Conservation (phyloP, 1,140 invertebrate species). For the Neodiprion virginianus region DNA sequence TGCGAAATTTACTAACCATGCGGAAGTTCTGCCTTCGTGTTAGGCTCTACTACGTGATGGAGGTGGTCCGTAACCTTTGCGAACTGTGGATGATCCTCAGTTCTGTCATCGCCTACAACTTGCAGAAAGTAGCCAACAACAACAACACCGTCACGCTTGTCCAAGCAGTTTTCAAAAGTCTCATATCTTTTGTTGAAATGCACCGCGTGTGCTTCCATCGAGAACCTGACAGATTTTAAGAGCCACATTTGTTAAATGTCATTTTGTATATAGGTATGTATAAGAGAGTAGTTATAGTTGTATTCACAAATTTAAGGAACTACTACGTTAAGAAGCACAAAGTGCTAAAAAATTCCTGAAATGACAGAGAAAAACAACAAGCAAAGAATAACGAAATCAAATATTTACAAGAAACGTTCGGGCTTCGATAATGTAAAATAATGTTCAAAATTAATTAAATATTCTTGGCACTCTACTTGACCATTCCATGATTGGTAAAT, state of each 20-base stretch:
- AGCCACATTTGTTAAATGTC: no score
- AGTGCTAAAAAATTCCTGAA: not conserved
- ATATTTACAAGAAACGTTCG: no score
- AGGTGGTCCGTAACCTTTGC: constrained; percentile 56
- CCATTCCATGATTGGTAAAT: no score
- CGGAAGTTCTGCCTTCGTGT: constrained; percentile 46
- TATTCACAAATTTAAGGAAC: constrained; percentile 16
- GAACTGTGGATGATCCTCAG: constrained; percentile 45
- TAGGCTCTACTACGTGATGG: constrained; percentile 47
- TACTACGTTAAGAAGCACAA: constrained; percentile 5
- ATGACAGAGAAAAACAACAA: no score
- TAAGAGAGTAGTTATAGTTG: not conserved
- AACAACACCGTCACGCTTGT: constrained; percentile 77
- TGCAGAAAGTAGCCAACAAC: constrained; percentile 77
- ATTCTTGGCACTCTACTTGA: no score
- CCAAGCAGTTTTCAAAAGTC: constrained; percentile 70
- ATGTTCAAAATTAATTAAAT: no score
- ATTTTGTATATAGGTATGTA: no score
- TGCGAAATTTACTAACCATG: constrained; percentile 15
- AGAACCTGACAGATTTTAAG: constrained; percentile 59
- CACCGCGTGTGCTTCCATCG: constrained; percentile 80
- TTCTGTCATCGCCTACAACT: constrained; percentile 38
- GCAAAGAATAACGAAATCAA: no score
- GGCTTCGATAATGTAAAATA: no score
- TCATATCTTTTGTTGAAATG: constrained; percentile 81